Conservation (phyloP, 2,888 invertebrate species). For the Orgyia antiqua region DNA sequence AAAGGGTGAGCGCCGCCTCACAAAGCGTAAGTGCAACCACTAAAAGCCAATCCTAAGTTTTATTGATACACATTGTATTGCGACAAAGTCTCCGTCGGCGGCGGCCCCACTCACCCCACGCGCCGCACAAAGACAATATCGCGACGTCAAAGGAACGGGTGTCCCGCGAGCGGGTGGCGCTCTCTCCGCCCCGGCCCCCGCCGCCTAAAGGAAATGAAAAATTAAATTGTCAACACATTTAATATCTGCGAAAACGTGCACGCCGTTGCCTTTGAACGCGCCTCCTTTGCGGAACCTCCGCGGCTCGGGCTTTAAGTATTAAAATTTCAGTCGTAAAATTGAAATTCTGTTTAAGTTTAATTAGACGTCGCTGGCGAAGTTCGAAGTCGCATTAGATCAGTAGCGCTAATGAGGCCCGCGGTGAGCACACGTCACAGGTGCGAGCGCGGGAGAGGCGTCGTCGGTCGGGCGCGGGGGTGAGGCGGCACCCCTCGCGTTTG, state of each 20-base stretch:
- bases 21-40: constrained; percentile 79
- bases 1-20: constrained; percentile 77
- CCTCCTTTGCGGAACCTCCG: constrained; percentile 63
- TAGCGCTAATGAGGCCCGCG: constrained; percentile 74
- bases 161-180: constrained; percentile 46
- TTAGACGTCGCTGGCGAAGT: constrained; percentile 66
- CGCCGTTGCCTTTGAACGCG: constrained; percentile 73
- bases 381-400: constrained; percentile 74
- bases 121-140: constrained; percentile 78
- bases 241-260: constrained; percentile 78
- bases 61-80: constrained; percentile 80
- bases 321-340: constrained; percentile 73
- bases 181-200: constrained; percentile 36
- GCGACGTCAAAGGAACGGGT: constrained; percentile 76
- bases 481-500: constrained; percentile 61
- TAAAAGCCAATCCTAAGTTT: constrained; percentile 80
- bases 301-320: constrained; percentile 70
- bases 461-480: constrained; percentile 20
- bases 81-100: constrained; percentile 76
- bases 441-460: constrained; percentile 28
- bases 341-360: constrained; percentile 75
- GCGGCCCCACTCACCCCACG: constrained; percentile 69
- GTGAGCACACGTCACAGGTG: constrained; percentile 69
- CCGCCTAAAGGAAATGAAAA: constrained; percentile 77
- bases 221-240: constrained; percentile 79